A percentile compares a stretch with the other conserved stretches of the same genome.
phyloP scores from a whole-genome alignment of 2,888 invertebrate species.

The Nephrocerus scutellatus region DNA sequence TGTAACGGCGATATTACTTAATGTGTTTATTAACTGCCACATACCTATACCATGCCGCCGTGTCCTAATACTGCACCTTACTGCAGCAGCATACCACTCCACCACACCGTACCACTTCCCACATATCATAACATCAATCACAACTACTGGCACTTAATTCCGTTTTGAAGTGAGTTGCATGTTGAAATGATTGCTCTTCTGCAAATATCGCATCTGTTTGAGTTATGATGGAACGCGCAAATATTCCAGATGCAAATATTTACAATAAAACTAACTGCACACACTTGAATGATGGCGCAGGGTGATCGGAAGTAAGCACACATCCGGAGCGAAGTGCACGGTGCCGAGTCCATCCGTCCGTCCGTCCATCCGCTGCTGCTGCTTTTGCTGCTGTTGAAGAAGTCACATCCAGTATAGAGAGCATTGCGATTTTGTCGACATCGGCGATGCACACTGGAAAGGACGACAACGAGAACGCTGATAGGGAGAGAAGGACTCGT shows the following conservation, averaged over 20 bases:
- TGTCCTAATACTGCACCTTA: constrained; percentile 14
- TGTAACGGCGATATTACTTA: background rate
- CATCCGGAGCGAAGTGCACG: too few species aligned
- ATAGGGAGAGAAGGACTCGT: too few species aligned
- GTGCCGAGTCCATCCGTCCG: too few species aligned
- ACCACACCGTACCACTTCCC: constrained; percentile 24
- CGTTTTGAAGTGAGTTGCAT: constrained; percentile 42
- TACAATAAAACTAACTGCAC: constrained; percentile 42
- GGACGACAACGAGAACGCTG: too few species aligned
- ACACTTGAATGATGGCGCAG: constrained; percentile 29
- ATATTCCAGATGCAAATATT: constrained; percentile 47
- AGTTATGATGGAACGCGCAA: constrained; percentile 46
- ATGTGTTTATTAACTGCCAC: background rate
- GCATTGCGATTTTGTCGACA: too few species aligned
- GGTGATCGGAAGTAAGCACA: too few species aligned
- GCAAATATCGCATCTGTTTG: constrained; percentile 46
- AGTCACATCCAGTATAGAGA: too few species aligned
- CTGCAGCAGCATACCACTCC: constrained; percentile 11
- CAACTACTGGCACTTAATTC: constrained; percentile 35
- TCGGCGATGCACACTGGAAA: too few species aligned
- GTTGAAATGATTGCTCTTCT: constrained; percentile 46
- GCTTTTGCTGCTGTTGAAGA: too few species aligned
- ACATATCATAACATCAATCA: background rate
- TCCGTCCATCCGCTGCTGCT: too few species aligned
- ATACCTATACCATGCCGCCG: background rate